Evolutionary conservation across 2,113 vertebrate genomes (phyloP).

Genomic region (Sinocyclocheilus grahami): DNA sequence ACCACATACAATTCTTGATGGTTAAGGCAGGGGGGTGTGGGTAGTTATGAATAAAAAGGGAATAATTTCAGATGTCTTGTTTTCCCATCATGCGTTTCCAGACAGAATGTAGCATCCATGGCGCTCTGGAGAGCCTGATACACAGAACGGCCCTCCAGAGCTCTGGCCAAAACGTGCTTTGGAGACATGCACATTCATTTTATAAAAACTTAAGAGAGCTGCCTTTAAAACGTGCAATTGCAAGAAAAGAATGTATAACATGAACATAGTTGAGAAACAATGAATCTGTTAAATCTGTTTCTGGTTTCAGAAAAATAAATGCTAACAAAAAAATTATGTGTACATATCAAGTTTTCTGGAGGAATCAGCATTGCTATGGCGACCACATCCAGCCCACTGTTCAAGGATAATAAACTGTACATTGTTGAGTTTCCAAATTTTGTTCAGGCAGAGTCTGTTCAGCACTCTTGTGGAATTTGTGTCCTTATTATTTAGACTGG

Average conservation of each 20-base stretch:
- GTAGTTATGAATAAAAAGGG: background rate
- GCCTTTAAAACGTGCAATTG: background rate
- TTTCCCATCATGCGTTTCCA: slow-evolving; percentile 48
- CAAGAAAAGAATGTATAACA: background rate
- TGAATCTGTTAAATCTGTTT: background rate
- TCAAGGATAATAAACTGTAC: background rate
- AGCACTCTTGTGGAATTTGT: slow-evolving; percentile 22
- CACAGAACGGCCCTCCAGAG: background rate
- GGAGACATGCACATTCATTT: background rate
- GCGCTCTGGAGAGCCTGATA: background rate
- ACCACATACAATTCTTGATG: slow-evolving; percentile 14
- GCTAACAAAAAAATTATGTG: background rate
- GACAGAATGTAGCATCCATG: slow-evolving; percentile 62
- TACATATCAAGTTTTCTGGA: background rate
- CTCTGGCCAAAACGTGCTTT: background rate
- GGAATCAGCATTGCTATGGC: slow-evolving; percentile 20
- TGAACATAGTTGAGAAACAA: background rate
- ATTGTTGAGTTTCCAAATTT: background rate
- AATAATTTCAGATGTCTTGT: slow-evolving; percentile 27
- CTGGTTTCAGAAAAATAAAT: background rate
- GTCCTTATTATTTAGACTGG: background rate
- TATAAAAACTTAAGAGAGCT: background rate
- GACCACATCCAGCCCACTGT: background rate
- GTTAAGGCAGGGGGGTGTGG: background rate
- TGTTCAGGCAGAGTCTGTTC: background rate